phyloP scores from a whole-genome alignment of 2,797 vertebrate species.

The Decapterus maruadsi region DNA sequence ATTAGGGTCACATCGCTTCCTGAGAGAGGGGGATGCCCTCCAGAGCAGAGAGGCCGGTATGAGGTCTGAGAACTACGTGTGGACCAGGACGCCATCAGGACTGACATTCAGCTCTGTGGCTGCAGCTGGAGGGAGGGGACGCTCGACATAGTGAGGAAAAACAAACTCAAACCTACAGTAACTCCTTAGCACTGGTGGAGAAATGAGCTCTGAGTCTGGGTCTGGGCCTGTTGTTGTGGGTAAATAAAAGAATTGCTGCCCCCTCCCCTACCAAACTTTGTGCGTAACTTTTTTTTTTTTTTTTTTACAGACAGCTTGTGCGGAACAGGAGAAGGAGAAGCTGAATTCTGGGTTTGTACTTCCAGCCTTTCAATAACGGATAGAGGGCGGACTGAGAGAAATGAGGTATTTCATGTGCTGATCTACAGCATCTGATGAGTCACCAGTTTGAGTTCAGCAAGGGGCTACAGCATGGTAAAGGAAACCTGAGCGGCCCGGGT shows the following conservation, averaged over 20 bases:
- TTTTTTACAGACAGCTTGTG: constrained; percentile 39
- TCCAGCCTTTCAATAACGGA: constrained; percentile 20
- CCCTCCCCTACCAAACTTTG: constrained; percentile 24
- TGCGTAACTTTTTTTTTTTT: constrained; percentile 16
- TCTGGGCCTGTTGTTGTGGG: neutral
- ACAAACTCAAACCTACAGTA: constrained; percentile 17
- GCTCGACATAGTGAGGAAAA: constrained; percentile 30
- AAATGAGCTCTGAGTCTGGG: constrained; percentile 12
- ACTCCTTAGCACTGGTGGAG: constrained; percentile 37
- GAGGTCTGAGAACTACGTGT: constrained; percentile 56
- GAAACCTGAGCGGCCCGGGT: constrained; percentile 52
- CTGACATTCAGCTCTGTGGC: constrained; percentile 35
- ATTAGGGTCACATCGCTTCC: constrained; percentile 76
- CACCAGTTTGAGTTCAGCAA: constrained; percentile 56
- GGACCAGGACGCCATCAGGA: constrained; percentile 7
- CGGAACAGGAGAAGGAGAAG: constrained; percentile 35
- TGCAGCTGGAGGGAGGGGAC: constrained; percentile 41
- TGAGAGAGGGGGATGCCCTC: constrained; percentile 81
- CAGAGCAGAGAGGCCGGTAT: constrained; percentile 60
- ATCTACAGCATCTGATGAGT: constrained; percentile 75
- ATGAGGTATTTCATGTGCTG: constrained; percentile 70
- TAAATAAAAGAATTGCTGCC: constrained; percentile 17
- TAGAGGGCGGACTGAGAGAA: constrained; percentile 45
- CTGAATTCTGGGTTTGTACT: constrained; percentile 12
- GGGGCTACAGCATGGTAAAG: constrained; percentile 51